phyloP scores from a whole-genome alignment of 1,140 invertebrate species.

The Nebria ingens region DNA sequence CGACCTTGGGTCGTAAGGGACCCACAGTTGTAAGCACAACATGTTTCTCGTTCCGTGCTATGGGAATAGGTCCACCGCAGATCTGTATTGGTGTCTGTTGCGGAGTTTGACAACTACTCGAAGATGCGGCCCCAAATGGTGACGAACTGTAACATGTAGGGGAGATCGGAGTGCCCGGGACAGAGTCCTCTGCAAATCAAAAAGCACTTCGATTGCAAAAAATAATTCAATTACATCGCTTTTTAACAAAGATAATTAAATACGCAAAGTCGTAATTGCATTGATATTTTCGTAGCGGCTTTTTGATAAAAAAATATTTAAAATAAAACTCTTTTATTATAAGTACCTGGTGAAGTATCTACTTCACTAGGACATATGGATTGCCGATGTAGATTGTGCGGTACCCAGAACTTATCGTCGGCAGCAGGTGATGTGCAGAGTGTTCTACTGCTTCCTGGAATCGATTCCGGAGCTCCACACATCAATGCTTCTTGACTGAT shows the following conservation, averaged over 20 bases:
- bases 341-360: conserved; percentile 14
- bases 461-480: conserved; percentile 27
- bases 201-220: too few relatives aligned
- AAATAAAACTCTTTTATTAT: conserved; percentile 7
- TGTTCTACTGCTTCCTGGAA: conserved; percentile 31
- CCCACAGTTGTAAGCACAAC: conserved; percentile 38
- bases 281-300: too few relatives aligned
- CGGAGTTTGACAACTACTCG: conserved; percentile 22
- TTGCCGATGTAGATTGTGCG: conserved; percentile 22
- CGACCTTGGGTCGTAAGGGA: conserved; percentile 32
- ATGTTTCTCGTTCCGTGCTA: conserved; percentile 41
- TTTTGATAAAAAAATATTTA: too few relatives aligned
- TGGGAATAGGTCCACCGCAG: conserved; percentile 27
- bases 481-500: conserved; percentile 37
- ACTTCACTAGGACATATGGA: conserved; percentile 15
- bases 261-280: too few relatives aligned
- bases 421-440: conserved; percentile 27
- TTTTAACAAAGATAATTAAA: too few relatives aligned
- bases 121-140: conserved; percentile 23
- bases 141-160: conserved; percentile 31
- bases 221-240: too few relatives aligned
- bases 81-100: conserved; percentile 3
- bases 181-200: conserved; percentile 32
- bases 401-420: conserved; percentile 38
- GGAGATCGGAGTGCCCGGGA: conserved; percentile 36